phyloP scores from a whole-genome alignment of 2,888 invertebrate genomes.

The Criorhina ranunculi region DNA sequence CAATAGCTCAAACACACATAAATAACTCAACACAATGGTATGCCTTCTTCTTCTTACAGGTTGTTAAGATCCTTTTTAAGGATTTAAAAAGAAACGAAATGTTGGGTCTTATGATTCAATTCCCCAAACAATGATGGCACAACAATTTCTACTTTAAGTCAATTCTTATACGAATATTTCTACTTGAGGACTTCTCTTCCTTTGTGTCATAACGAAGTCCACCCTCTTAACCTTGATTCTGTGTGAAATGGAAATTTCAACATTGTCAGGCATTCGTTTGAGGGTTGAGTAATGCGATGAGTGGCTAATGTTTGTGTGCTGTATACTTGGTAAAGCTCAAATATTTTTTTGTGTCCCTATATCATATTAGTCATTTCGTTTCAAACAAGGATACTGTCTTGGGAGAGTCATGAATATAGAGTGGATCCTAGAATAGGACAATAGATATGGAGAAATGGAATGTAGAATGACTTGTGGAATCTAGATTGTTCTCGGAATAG shows the following conservation, averaged over 20 bases:
- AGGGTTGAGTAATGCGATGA: conserved; percentile 10
- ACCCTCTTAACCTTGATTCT: neutral
- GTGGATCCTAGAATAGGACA: neutral
- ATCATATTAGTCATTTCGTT: conserved; percentile 9
- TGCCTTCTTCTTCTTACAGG: neutral
- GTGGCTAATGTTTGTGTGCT: neutral
- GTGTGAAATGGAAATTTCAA: conserved; percentile 27
- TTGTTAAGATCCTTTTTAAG: neutral
- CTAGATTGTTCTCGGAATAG: neutral
- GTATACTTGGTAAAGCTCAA: neutral
- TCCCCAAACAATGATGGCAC: conserved; percentile 10
- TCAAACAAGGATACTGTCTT: neutral
- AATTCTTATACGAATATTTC: conserved; percentile 29
- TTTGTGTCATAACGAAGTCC: conserved; percentile 8
- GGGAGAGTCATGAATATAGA: conserved; percentile 40
- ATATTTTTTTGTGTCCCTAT: neutral
- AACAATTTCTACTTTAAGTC: conserved; percentile 22
- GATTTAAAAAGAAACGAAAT: neutral
- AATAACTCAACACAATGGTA: conserved; percentile 8
- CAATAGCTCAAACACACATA: neutral
- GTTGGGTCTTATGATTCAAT: conserved; percentile 22
- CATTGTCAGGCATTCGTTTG: conserved; percentile 14
- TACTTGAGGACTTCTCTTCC: conserved; percentile 20
- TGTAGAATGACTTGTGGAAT: conserved; percentile 1
- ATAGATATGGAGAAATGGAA: conserved; percentile 31